Evolutionary conservation across 2,888 invertebrate species (phyloP).

Genomic region (Allacma fusca): DNA sequence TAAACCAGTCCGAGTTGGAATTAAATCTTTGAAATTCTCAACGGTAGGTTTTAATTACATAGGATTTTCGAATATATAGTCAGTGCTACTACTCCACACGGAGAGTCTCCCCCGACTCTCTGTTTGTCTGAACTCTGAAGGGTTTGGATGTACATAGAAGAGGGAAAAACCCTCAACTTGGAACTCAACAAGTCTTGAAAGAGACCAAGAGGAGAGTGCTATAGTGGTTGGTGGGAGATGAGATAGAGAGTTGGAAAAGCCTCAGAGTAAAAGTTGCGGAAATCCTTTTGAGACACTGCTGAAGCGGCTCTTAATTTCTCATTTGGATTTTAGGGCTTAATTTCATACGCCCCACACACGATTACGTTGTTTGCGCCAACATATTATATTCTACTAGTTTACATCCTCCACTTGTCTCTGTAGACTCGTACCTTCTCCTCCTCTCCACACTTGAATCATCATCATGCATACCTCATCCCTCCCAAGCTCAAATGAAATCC

Average conservation of each 20-base stretch:
- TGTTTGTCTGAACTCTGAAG: slow-evolving; percentile 19
- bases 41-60: slow-evolving; percentile 42
- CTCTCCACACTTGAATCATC: background rate
- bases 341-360: slow-evolving; percentile 28
- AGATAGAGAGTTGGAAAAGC: slow-evolving; percentile 29
- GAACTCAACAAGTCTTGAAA: slow-evolving; percentile 28
- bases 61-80: slow-evolving; percentile 28
- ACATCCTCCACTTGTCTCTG: background rate
- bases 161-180: slow-evolving; percentile 4
- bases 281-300: slow-evolving; percentile 41
- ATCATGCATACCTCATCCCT: slow-evolving; percentile 3
- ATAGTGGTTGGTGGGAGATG: background rate
- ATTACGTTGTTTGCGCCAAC: slow-evolving; percentile 16
- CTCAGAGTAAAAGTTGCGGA: slow-evolving; percentile 34
- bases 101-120: background rate
- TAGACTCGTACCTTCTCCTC: background rate
- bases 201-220: slow-evolving; percentile 13
- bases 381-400: slow-evolving; percentile 2
- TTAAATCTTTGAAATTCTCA: slow-evolving; percentile 42
- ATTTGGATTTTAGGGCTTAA: slow-evolving; percentile 38
- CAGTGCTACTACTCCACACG: background rate
- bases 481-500: background rate
- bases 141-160: slow-evolving; percentile 10
- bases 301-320: slow-evolving; percentile 40
- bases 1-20: slow-evolving; percentile 24